Evolutionary conservation across 2,113 vertebrate species (phyloP).

Genomic region (Aphelocoma coerulescens): DNA sequence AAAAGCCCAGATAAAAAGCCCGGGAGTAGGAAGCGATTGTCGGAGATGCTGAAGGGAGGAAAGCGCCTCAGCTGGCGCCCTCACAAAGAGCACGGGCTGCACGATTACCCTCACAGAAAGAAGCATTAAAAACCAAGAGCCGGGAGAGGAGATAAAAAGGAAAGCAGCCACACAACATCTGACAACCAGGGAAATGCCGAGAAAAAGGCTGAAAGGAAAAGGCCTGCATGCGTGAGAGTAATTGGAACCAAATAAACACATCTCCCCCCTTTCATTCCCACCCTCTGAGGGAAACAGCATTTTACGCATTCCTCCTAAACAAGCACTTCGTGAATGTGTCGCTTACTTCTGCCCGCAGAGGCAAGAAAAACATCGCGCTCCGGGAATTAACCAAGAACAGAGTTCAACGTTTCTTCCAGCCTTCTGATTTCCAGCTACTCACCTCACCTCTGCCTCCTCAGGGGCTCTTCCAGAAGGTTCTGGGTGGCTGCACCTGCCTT

Average conservation of each 20-base stretch:
- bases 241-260: background rate
- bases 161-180: background rate
- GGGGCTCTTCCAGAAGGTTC: background rate
- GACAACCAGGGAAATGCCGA: background rate
- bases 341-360: background rate
- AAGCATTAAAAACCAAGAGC: background rate
- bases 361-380: background rate
- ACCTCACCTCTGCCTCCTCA: background rate
- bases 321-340: background rate
- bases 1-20: background rate
- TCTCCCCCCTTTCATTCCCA: background rate
- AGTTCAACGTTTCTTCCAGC: background rate
- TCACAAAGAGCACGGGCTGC: background rate
- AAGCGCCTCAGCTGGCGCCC: background rate
- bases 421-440: background rate
- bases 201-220: background rate
- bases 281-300: background rate
- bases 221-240: background rate
- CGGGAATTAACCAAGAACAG: background rate
- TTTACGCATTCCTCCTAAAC: background rate
- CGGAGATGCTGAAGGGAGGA: background rate
- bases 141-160: background rate
- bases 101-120: background rate
- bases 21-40: background rate
- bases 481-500: rapidly evolving